A percentile compares a stretch with the other conserved stretches of the same genome.
phyloP scores from a whole-genome alignment of 2,888 invertebrate genomes.

The Tipula lateralis region DNA sequence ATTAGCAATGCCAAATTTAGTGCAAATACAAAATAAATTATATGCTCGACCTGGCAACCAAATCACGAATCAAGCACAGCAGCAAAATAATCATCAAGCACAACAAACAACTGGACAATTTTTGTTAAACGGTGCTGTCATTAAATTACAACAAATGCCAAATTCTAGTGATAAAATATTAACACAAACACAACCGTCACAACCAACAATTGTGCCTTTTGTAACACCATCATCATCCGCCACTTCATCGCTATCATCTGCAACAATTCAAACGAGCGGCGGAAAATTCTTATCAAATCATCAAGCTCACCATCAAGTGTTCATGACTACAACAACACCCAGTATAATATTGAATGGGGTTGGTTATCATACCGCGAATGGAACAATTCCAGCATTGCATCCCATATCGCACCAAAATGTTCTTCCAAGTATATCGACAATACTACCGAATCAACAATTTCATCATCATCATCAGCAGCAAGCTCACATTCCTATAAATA shows the following conservation, averaged over 20 bases:
- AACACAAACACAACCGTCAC: conserved; percentile 30
- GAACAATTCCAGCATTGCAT: conserved; percentile 44
- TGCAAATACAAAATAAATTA: conserved; percentile 54
- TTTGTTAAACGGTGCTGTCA: conserved; percentile 48
- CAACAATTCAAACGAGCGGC: not conserved
- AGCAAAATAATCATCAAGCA: not conserved
- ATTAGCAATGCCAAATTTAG: conserved; percentile 59
- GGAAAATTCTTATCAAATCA: not conserved
- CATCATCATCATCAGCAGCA: conserved; percentile 30
- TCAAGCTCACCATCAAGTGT: conserved; percentile 38
- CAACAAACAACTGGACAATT: conserved; percentile 39
- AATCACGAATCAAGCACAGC: not conserved
- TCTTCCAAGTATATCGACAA: conserved; percentile 35
- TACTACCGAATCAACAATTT: conserved; percentile 34
- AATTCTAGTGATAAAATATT: conserved; percentile 25
- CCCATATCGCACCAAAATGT: conserved; percentile 40
- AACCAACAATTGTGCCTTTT: conserved; percentile 34
- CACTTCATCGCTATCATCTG: conserved; percentile 20
- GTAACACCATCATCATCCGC: conserved; percentile 33
- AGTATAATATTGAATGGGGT: conserved; percentile 46
- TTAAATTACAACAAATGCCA: conserved; percentile 42
- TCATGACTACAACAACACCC: conserved; percentile 47
- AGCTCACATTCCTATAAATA: conserved; percentile 26
- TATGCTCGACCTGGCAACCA: not conserved
- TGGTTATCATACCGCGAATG: conserved; percentile 34